These are phyloP conservation scores for Therioaphis trifolii DNA, from an alignment of 2,888 invertebrate genomes.

Conservation along the genomic window DNA sequence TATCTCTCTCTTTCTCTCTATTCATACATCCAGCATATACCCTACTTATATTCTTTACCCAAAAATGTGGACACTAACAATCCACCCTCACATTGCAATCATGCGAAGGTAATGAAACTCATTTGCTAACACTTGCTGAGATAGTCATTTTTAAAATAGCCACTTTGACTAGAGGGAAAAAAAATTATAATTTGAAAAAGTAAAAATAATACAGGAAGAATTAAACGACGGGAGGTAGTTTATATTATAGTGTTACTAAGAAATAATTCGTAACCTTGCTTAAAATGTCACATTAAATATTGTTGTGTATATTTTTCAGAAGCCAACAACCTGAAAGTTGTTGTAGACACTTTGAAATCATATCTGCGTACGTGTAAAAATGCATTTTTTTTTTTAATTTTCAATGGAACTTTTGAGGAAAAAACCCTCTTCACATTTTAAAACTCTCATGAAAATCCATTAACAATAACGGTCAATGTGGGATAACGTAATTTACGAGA, in stretches of 20 bases:
- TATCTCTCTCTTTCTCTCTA: not conserved
- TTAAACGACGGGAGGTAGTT: constrained; percentile 33
- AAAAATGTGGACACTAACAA: constrained; percentile 41
- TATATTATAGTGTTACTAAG: constrained; percentile 30
- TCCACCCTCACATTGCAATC: constrained; percentile 39
- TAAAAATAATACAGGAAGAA: constrained; percentile 41
- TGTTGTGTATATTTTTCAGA: not conserved
- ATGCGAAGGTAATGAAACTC: constrained; percentile 56
- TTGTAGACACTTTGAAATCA: too few species aligned
- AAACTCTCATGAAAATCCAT: constrained; percentile 31
- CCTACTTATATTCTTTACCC: constrained; percentile 31
- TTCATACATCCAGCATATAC: not conserved
- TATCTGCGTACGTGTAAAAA: not conserved
- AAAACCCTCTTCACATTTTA: not conserved
- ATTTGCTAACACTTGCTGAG: constrained; percentile 46
- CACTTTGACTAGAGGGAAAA: constrained; percentile 48
- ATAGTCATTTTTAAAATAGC: constrained; percentile 54
- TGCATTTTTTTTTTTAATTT: not conserved
- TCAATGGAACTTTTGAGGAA: not conserved
- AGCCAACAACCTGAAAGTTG: not conserved
- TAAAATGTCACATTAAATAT: not conserved
- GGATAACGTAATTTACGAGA: constrained; percentile 47
- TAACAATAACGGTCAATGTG: constrained; percentile 20
- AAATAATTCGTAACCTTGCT: constrained; percentile 48
- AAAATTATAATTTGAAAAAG: constrained; percentile 51